Evolutionary conservation across 1,140 invertebrate species (phyloP), one percentile per base, ranked within the genome.

Genomic region (Lepidotrigona ventralis): DNA sequence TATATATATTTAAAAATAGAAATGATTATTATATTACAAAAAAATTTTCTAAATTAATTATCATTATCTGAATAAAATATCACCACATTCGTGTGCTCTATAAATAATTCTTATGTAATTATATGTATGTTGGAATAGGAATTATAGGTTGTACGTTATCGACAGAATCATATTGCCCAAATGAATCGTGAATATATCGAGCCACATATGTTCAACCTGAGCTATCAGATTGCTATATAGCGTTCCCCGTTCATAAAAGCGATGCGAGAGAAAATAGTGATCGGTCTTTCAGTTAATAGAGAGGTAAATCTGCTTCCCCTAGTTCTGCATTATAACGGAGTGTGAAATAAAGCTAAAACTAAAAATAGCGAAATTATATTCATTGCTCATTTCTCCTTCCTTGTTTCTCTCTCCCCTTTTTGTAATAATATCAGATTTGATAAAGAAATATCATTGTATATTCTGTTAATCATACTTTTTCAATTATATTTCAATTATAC

Each of bases 181-280:
- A 78, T 33, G 46, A 77, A 66, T 77, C 26, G 26, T 56, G 26
- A 73, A 73, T 73, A 69, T 54, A 69, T 69, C 64, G 64, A 39
- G 76, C 21, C 51, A 39, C 64, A 54, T 78, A 68, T 78, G 76
- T 78, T 69, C 51, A 33, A 54, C 39, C 39, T 29, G 54, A 63
- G 39, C 60, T 39, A 72, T 72, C n/a, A 58, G 33, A 63, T 79
- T 23, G 53, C 17, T 70, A 26, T 46, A 29, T 56, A 53, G 14
- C 23, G 19, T 29, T 33, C 9, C 1, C 17, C 26, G 51, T 46
- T 51, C 19, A 23, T 63, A 80, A 71, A 80, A 79, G 15, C 53
- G 5, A 19, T 21, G 23, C n/a, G 54, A 29, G 66, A 5, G 15
- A 51, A 17, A 58, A 60, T 17, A 21, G 46, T 33, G 51, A 56